Evolutionary conservation across 2,113 vertebrate species (phyloP), one percentile per base, ranked within the genome.

Genomic region (Malurus cyaneus): DNA sequence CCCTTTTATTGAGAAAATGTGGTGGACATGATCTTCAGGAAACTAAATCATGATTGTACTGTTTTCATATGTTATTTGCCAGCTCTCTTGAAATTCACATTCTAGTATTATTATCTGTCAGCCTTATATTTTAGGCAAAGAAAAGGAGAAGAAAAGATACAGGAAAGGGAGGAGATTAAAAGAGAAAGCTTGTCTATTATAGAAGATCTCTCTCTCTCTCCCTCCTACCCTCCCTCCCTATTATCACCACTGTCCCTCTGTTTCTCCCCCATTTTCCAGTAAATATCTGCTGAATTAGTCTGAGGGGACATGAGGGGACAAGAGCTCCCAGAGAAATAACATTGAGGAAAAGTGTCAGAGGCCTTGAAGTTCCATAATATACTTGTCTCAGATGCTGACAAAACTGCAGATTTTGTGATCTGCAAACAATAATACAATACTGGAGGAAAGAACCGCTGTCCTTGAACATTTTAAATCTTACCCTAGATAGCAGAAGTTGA

Each of bases 251-350:
- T 66, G 36, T 17, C 14, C 14, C 5, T 53, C 6, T 52, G 11
- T 39, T 79, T 46, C n/a, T 71, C 7, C 16, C 9, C 6, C 0
- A 0, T 1, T 61, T 28, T 7, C 11, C 57, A 79, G 8, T 17
- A 61, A 24, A 32, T 0, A 69, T 25, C 8, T 86, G 19, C 14
- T 57, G 46, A 82, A 41, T 20, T 76, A 32, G 7, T 73, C 49
- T 69, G 11, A 77, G 18, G 39, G 39, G 10, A 39, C 39, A 39
- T 11, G 11, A 11, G 39, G 5, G 28, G 18, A n/a, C 36, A 82
- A 60, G 52, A 89, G 11, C 29, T 66, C 9, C 69, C 28, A 21
- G 15, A 81, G 53, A 67, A 64, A 17, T 18, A 60, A 8, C 3
- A 23, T 1, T 12, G 5, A 26, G 32, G 8, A 53, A 59, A 79